Evolutionary conservation across 2,797 vertebrate genomes (phyloP), one percentile per base, ranked within the genome.

Genomic region (Mareca strepera): DNA sequence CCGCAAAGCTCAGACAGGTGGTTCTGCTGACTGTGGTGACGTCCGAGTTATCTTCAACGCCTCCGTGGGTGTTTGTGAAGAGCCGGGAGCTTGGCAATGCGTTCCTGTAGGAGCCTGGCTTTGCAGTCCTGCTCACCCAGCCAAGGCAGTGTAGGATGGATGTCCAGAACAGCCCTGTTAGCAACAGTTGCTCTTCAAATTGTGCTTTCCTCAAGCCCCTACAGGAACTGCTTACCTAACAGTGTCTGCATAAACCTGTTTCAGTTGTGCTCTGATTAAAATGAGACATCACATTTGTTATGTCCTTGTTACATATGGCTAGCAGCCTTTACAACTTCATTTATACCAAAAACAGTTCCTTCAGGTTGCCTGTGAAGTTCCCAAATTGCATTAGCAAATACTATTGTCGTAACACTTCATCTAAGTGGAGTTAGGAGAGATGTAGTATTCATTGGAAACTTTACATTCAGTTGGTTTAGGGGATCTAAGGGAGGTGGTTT

Each of bases 381-480:
- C 50, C 82, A 63, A 37, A 56, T 85, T 37, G 21, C 11, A 7
- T 75, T 56, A 80, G 28, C 72, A 80, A 70, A 70, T n/a, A n/a
- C 39, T 64, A 29, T 17, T 92, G 60, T 67, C 39, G 3, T 46
- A 59, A 50, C 2, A 1, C 55, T 44, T 80, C 7, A 28, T 55
- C 12, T 1, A 1, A 74, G 66, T 12, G 50, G 21, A 22, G 72
- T 66, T 80, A 8, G 1, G 53, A 79, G 37, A 14, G 11, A 2
- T 44, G 33, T 46, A 50, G 41, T 29, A 5, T 35, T 46, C 66
- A 73, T 6, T 77, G 58, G 58, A 37, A 59, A 48, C 74, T 80
- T 9, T 60, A 1, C 11, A 4, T 37, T 52, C n/a, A 4, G 0
- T 0, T 81, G 25, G 9, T 35, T 55, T 33, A 35, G n/a, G 39